These are phyloP conservation scores for Campylomormyrus tamandua DNA, from an alignment of 2,113 vertebrate species.

Conservation along the genomic window DNA sequence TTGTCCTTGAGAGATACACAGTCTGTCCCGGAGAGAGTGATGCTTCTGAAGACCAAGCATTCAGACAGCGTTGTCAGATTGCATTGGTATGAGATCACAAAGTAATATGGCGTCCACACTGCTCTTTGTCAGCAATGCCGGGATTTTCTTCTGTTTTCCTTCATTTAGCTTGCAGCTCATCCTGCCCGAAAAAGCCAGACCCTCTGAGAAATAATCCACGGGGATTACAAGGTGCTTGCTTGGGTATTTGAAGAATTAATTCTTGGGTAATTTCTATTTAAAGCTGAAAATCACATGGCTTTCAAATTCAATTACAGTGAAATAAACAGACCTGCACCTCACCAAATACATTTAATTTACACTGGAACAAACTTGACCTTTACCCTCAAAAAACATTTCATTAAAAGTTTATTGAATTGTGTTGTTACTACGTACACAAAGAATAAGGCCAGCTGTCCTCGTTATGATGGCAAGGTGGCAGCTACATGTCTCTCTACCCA, in stretches of 20 bases:
- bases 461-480: neutral
- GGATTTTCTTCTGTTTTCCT: neutral
- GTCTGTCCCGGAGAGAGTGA: neutral
- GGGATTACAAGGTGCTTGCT: neutral
- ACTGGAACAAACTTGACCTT: neutral
- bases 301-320: conserved; percentile 25
- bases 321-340: neutral
- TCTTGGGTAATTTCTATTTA: neutral
- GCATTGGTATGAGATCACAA: neutral
- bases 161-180: neutral
- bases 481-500: neutral
- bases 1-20: neutral
- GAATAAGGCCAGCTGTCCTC: neutral
- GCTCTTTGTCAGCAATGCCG: neutral
- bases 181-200: neutral
- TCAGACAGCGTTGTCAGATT: neutral
- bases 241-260: conserved; percentile 1
- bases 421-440: neutral
- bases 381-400: neutral
- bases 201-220: neutral
- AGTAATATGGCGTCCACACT: neutral
- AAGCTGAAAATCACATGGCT: conserved; percentile 6
- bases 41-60: neutral
- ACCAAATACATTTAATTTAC: conserved; percentile 15
- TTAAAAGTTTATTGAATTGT: neutral